Conservation (phyloP, 2,797 vertebrate species). For the Pseudochirops cupreus region DNA sequence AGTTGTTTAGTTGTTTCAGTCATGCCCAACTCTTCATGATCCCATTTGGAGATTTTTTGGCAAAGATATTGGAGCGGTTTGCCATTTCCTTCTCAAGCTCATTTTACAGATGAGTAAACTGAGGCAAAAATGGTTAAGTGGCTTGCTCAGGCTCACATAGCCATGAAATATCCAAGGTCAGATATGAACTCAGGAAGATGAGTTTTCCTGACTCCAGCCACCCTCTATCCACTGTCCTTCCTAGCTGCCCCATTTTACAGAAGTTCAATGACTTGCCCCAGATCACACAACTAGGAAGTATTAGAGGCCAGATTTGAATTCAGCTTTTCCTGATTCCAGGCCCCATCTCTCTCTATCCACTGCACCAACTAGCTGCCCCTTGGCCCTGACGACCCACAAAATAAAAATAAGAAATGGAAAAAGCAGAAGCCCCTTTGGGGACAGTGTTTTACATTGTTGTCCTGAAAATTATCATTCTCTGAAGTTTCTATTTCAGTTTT, state of each 20-base stretch:
- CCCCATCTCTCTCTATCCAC: neutral
- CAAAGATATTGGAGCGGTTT: neutral
- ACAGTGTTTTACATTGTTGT: slow-evolving; percentile 5
- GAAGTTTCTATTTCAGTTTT: slow-evolving; percentile 11
- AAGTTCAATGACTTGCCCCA: neutral
- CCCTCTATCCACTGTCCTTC: neutral
- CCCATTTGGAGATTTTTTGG: neutral
- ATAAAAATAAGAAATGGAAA: neutral
- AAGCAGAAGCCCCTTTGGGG: neutral
- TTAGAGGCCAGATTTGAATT: neutral
- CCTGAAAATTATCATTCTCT: slow-evolving; percentile 1
- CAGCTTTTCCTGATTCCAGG: neutral
- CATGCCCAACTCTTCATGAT: neutral
- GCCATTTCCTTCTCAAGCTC: neutral
- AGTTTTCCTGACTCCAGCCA: neutral
- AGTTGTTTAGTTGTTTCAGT: too few species aligned
- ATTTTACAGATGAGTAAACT: neutral
- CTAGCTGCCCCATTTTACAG: too few species aligned
- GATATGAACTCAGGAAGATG: neutral
- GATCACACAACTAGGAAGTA: neutral
- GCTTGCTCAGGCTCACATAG: neutral
- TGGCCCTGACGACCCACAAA: neutral
- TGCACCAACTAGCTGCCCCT: neutral
- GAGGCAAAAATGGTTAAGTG: neutral
- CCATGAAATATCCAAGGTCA: neutral